phyloP scores from a whole-genome alignment of 2,797 vertebrate species.

The Helostoma temminkii region DNA sequence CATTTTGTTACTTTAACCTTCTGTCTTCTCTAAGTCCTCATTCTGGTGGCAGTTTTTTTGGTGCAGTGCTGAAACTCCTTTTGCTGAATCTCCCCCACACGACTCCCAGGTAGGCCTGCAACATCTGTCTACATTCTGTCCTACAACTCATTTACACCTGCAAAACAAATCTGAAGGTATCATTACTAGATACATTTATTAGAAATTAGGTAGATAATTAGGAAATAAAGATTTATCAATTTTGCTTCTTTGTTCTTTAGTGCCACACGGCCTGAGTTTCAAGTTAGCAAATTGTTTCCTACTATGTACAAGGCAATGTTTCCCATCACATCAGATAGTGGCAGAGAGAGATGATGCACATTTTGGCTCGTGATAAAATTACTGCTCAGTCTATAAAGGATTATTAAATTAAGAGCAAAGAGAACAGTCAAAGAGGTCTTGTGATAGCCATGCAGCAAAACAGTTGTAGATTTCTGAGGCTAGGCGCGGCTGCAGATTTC shows the following conservation, averaged over 20 bases:
- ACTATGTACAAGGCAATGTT: constrained; percentile 24
- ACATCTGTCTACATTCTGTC: background rate
- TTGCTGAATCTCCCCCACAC: constrained; percentile 46
- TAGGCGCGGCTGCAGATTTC: constrained; percentile 77
- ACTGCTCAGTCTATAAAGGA: constrained; percentile 59
- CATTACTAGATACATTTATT: rapidly evolving
- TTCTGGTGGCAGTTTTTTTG: constrained; percentile 59
- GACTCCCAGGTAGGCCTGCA: constrained; percentile 75
- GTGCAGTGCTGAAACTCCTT: constrained; percentile 48
- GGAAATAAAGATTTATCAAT: no score
- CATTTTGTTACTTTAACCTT: constrained; percentile 63
- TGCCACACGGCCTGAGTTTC: constrained; percentile 21
- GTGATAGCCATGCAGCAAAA: constrained; percentile 73
- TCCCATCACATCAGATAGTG: constrained; percentile 46
- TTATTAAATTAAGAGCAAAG: constrained; percentile 71
- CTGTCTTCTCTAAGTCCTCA: constrained; percentile 55
- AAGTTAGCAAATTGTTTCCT: constrained; percentile 34
- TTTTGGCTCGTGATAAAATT: constrained; percentile 73
- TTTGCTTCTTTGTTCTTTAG: background rate
- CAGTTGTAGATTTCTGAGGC: constrained; percentile 27
- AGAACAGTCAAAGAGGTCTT: constrained; percentile 65
- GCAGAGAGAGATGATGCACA: constrained; percentile 49
- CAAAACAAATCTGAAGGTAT: constrained; percentile 1
- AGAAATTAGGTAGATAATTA: no score
- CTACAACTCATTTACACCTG: background rate